These are phyloP conservation scores for Atherix ibis DNA, from an alignment of 2,888 invertebrate species.

Conservation along the genomic window DNA sequence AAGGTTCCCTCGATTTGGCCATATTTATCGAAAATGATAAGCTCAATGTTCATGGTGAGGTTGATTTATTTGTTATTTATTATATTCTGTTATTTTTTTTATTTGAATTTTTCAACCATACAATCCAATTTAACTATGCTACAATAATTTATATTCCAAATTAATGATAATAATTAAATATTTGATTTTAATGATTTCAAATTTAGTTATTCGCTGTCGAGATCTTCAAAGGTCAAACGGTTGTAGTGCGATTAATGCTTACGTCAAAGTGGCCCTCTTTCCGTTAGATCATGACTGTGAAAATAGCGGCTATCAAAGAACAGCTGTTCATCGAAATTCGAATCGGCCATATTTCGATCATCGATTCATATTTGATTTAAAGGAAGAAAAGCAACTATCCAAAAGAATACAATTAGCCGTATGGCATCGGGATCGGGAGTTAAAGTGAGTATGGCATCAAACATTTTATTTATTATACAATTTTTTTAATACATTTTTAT, in stretches of 20 bases:
- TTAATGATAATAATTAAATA: too few relatives aligned
- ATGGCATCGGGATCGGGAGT: constrained; percentile 71
- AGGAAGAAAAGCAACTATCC: constrained; percentile 32
- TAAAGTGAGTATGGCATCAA: constrained; percentile 44
- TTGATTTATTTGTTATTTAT: constrained; percentile 12
- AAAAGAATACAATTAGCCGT: constrained; percentile 61
- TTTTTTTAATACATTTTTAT: not conserved
- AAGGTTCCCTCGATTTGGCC: constrained; percentile 48
- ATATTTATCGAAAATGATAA: constrained; percentile 40
- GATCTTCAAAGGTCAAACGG: constrained; percentile 53
- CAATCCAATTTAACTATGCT: too few relatives aligned
- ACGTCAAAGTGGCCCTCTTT: constrained; percentile 51
- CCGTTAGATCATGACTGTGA: constrained; percentile 6
- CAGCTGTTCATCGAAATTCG: constrained; percentile 65
- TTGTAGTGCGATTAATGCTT: constrained; percentile 53
- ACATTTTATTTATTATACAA: not conserved
- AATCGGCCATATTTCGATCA: constrained; percentile 66
- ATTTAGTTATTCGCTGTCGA: constrained; percentile 64
- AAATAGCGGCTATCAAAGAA: constrained; percentile 49
- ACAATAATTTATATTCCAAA: too few relatives aligned
- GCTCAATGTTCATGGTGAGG: constrained; percentile 56
- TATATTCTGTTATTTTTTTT: too few relatives aligned
- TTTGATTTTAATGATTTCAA: too few relatives aligned
- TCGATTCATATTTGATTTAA: constrained; percentile 47
- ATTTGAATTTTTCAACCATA: too few relatives aligned